A percentile compares a stretch with the other conserved stretches of the same genome.
These are phyloP conservation scores for Thunnus thynnus DNA, from an alignment of 2,113 vertebrate species.

Conservation along the genomic window DNA sequence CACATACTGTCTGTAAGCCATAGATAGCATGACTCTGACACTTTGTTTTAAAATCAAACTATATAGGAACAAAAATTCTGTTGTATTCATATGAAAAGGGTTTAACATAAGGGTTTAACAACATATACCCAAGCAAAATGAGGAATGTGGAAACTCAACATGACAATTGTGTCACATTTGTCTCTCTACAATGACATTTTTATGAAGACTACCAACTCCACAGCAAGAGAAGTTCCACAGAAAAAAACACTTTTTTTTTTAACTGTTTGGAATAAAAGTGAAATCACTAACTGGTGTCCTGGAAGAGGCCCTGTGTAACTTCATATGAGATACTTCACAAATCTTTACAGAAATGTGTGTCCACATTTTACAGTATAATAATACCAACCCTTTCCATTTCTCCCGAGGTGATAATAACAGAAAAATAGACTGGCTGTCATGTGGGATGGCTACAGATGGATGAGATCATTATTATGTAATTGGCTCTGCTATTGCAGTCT, in stretches of 20 bases:
- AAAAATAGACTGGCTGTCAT: conserved; percentile 41
- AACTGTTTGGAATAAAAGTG: not conserved
- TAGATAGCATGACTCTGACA: not conserved
- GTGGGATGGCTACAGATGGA: conserved; percentile 29
- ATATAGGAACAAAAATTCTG: not conserved
- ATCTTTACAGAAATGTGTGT: conserved; percentile 1
- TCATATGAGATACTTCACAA: conserved; percentile 13
- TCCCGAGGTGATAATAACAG: conserved; percentile 40
- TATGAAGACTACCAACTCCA: not conserved
- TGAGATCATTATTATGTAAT: conserved; percentile 60
- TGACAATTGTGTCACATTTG: not conserved
- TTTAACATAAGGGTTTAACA: no score
- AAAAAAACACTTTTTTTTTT: not conserved
- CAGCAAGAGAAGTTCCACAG: not conserved
- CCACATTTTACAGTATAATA: conserved; percentile 22
- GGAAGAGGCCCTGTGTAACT: not conserved
- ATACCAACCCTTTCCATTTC: conserved; percentile 26
- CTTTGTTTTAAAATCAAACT: conserved; percentile 9
- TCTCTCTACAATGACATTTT: not conserved
- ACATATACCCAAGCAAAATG: not conserved
- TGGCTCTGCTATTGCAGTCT: conserved; percentile 30
- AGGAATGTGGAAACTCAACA: not conserved
- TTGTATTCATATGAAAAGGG: not conserved
- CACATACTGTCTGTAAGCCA: conserved; percentile 7
- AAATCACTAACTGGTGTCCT: not conserved